Base-by-base conservation (phyloP, 2,888 invertebrate genomes). In the Euzetes globulus region DNA sequence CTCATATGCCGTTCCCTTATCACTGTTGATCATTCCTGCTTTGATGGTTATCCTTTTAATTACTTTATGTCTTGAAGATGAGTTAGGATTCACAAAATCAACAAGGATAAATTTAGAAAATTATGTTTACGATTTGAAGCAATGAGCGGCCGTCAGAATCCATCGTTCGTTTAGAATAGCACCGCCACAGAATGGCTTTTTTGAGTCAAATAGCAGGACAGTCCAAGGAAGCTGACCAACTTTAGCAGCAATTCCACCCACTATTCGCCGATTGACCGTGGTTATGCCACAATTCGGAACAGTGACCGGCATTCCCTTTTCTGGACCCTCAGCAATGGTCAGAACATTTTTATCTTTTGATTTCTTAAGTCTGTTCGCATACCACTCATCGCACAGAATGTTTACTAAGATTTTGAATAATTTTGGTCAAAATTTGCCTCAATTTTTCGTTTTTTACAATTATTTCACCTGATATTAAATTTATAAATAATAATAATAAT, bases 161-260 rank as follows among this genome's bases (percentile, higher is more conserved):
- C 63, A 63, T 17, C 63, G 17, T 19, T 63, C 63, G 15, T 63
- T 63, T 9, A 63, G 71, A 19, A 71, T 71, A 50, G 29, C 47
- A 1, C 17, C 47, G 13, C 45, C 47, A 71, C 50, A 71, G 22
- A 71, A 25, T 19, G 41, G 47, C 25, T 22, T 29, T 13, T 27
- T 13, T 9, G 1, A 9, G 7, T 1, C 13, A 1, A 41, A 5
- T 2, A 37, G 29, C n/a, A 25, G 52, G 19, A 33, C 63, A 33
- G 33, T 13, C 63, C 63, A 63, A 7, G 63, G 63, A 33, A 63
- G 33, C 19, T 63, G 27, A 4, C 63, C 63, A 0, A 33, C 6
- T 33, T 29, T 19, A 17, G 63, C 63, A 1, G 1, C 17, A 33
- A 13, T 63, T 63, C 63, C 63, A 5, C 63, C 63, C 5, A 63